A percentile compares a stretch with the other conserved stretches of the same genome.
These are phyloP conservation scores for Leptoclinus maculatus DNA, from an alignment of 2,797 vertebrate genomes.

Conservation along the genomic window DNA sequence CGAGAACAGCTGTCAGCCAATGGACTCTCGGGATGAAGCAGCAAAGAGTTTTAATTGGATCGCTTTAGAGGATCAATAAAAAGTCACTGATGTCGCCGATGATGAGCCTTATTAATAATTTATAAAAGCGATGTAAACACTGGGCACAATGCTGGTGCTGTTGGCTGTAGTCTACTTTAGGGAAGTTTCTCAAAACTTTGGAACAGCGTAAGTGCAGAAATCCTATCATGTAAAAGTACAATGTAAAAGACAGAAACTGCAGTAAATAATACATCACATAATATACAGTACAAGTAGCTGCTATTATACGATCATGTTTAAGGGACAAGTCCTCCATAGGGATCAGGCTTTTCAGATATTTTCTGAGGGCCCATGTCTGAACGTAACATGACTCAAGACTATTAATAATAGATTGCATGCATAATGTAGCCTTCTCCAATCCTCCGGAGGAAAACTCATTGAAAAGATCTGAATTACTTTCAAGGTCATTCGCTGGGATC, in stretches of 20 bases:
- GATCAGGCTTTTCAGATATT: slow-evolving; percentile 53
- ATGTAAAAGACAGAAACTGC: background rate
- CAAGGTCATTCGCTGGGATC: slow-evolving; percentile 77
- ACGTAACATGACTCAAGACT: slow-evolving; percentile 83
- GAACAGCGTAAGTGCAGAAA: background rate
- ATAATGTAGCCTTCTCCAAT: slow-evolving; percentile 81
- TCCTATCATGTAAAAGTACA: background rate
- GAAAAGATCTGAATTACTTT: slow-evolving; percentile 72
- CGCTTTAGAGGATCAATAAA: slow-evolving; percentile 39
- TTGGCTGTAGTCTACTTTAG: background rate
- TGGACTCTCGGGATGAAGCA: slow-evolving; percentile 48
- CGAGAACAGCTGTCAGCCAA: slow-evolving; percentile 70
- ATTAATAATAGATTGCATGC: slow-evolving; percentile 86
- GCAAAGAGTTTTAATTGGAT: slow-evolving; percentile 65
- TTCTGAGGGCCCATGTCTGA: slow-evolving; percentile 69
- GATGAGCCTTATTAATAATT: slow-evolving; percentile 16
- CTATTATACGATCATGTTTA: slow-evolving; percentile 36
- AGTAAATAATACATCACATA: slow-evolving; percentile 14
- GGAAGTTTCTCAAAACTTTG: background rate
- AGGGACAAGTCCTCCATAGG: slow-evolving; percentile 32
- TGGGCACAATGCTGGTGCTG: background rate
- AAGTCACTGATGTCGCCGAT: slow-evolving; percentile 26
- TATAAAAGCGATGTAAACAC: background rate
- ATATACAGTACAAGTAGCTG: slow-evolving; percentile 10
- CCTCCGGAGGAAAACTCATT: slow-evolving; percentile 63